Base-by-base conservation (phyloP, 2,113 vertebrate genomes). In the Atractosteus spatula region DNA sequence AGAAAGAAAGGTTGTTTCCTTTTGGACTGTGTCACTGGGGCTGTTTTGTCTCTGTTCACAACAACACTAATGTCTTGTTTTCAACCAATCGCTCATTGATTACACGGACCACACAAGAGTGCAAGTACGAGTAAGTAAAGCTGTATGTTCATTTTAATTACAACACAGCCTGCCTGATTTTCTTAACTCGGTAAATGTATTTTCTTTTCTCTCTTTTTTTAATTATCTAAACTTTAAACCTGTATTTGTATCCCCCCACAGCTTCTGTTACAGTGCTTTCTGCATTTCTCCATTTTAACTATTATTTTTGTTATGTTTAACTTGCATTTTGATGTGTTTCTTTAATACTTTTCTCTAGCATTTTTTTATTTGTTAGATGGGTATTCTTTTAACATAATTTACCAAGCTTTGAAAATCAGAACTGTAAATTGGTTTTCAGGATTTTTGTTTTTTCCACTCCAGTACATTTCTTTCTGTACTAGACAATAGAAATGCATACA, bases 1-100 rank as follows among this genome's bases (percentile, higher is more conserved):
- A 29, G 29, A 29, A 29, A 29, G 29, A 29, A 29, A 29, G 29
- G 29, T 29, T 42, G 72, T 3, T 45, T 29, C 14, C 14, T 88
- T 85, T 89, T 86, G 85, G 79, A 81, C 84, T 73, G 87, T 89
- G 89, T 92, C 88, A 87, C 83, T 79, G 77, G 77, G 79, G 76
- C 74, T 90, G 88, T 91, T 84, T 82, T 93, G 89, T 92, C 86
- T 89, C 78, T 90, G 86, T 89, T 89, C 86, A 85, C 84, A 80
- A 92, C 91, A 92, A 86, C 90, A 93, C 91, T 93, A 93, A 93
- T 93, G 91, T 93, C 91, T 93, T 93, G 90, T 93, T 93, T 93
- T 93, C 87, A 92, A 92, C 89, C 88, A 90, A 90, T 87, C 78
- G 87, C 86, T 90, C 87, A 87, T 91, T 93, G 91, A 91, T 90